Evolutionary conservation across 2,113 vertebrate genomes (phyloP).

Genomic region (Chroicocephalus ridibundus): DNA sequence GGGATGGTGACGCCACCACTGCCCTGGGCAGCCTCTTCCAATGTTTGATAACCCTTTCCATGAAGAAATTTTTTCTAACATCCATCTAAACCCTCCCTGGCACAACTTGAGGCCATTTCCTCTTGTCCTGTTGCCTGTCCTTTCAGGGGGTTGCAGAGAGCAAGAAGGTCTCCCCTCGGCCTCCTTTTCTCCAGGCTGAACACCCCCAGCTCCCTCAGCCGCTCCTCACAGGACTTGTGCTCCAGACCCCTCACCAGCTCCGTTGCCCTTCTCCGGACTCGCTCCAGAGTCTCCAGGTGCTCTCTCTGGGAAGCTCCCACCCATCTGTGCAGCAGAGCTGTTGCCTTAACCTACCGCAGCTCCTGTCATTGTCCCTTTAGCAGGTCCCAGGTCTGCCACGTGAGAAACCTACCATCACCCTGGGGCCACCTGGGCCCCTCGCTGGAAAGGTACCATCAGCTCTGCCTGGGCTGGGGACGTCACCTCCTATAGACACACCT

Average conservation of each 20-base stretch:
- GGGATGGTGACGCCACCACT: neutral
- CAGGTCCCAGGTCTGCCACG: neutral
- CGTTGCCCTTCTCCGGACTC: neutral
- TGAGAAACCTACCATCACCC: neutral
- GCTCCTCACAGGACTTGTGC: neutral
- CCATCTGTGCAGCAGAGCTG: neutral
- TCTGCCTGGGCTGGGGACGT: neutral
- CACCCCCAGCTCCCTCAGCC: neutral
- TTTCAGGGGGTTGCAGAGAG: neutral
- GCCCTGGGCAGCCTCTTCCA: neutral
- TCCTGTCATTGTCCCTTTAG: neutral
- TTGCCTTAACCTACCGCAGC: neutral
- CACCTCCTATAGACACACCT: neutral
- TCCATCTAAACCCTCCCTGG: neutral
- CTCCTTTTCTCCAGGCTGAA: neutral
- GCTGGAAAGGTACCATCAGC: neutral
- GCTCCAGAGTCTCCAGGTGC: neutral
- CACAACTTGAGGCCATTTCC: neutral
- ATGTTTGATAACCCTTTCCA: neutral
- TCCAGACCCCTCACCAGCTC: neutral
- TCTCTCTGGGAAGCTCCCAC: neutral
- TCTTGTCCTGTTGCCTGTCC: neutral
- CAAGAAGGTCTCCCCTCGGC: neutral
- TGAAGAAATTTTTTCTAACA: neutral
- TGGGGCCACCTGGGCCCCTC: neutral